phyloP scores from a whole-genome alignment of 2,797 vertebrate genomes.

The Scarus forsteni region DNA sequence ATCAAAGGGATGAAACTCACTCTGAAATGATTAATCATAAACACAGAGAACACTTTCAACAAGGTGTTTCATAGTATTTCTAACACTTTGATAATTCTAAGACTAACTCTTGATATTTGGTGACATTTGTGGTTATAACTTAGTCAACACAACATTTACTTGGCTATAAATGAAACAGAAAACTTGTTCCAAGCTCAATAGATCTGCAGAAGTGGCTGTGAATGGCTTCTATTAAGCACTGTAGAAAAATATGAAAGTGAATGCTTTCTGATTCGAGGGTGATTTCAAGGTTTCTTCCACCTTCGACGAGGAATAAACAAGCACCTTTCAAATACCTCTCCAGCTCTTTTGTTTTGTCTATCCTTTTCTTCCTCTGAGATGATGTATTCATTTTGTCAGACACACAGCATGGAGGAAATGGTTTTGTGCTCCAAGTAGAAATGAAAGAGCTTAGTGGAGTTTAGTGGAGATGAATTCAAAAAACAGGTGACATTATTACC shows the following conservation, averaged over 20 bases:
- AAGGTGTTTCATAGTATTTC: background rate
- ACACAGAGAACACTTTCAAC: background rate
- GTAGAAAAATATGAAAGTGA: background rate
- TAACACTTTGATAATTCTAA: background rate
- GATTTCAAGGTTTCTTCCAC: conserved; percentile 27
- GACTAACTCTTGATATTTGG: background rate
- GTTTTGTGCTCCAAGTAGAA: conserved; percentile 30
- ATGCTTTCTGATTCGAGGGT: conserved; percentile 10
- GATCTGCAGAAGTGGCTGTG: background rate
- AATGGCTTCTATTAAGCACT: background rate
- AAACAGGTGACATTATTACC: background rate
- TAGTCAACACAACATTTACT: background rate
- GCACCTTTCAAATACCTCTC: conserved; percentile 27
- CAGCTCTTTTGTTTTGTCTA: conserved; percentile 21
- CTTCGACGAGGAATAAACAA: conserved; percentile 25
- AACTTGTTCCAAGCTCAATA: background rate
- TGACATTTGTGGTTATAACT: background rate
- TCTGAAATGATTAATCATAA: conserved; percentile 1
- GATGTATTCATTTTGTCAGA: conserved; percentile 31
- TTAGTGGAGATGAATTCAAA: conserved; percentile 18
- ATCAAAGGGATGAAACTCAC: background rate
- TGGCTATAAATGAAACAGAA: background rate
- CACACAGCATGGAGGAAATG: conserved; percentile 5
- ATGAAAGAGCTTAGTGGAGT: conserved; percentile 27
- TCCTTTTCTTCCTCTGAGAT: background rate